Conservation (phyloP, 2,888 invertebrate genomes). For the Drosophila formosana region DNA sequence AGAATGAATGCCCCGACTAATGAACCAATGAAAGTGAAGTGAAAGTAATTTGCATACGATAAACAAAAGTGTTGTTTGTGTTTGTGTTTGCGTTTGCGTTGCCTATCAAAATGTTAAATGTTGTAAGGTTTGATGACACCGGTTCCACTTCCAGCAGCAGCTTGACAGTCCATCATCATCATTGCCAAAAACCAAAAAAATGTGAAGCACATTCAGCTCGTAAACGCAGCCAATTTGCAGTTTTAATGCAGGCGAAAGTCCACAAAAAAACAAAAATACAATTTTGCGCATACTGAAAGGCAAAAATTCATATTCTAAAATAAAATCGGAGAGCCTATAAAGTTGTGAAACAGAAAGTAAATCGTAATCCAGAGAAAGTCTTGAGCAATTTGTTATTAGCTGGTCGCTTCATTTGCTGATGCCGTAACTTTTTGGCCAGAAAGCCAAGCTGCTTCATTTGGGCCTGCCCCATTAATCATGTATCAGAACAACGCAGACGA, state of each 20-base stretch:
- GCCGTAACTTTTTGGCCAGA: slow-evolving; percentile 58
- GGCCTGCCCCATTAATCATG: slow-evolving; percentile 67
- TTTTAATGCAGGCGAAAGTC: slow-evolving; percentile 72
- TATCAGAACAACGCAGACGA: slow-evolving; percentile 50
- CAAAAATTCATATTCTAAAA: slow-evolving; percentile 52
- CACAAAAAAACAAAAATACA: slow-evolving; percentile 30
- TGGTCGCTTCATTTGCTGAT: slow-evolving; percentile 57
- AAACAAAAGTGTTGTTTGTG: background rate
- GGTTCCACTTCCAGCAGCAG: slow-evolving; percentile 39
- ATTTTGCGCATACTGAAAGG: slow-evolving; percentile 6
- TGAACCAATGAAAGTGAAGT: slow-evolving; percentile 73
- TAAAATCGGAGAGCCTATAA: slow-evolving; percentile 36
- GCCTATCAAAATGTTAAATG: slow-evolving; percentile 38
- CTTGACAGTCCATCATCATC: slow-evolving; percentile 20
- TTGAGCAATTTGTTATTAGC: slow-evolving; percentile 22
- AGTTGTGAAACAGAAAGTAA: slow-evolving; percentile 73
- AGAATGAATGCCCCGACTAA: slow-evolving; percentile 67
- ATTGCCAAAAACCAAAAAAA: slow-evolving; percentile 30
- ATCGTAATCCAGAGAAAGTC: slow-evolving; percentile 75
- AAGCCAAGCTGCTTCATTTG: slow-evolving; percentile 7
- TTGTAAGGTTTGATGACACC: slow-evolving; percentile 50
- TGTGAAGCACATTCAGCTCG: slow-evolving; percentile 22
- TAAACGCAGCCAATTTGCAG: slow-evolving; percentile 41
- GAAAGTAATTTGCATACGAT: slow-evolving; percentile 76
- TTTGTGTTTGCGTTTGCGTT: slow-evolving; percentile 3